These are phyloP conservation scores for Haemorhous mexicanus DNA, from an alignment of 2,113 vertebrate genomes.

Conservation along the genomic window DNA sequence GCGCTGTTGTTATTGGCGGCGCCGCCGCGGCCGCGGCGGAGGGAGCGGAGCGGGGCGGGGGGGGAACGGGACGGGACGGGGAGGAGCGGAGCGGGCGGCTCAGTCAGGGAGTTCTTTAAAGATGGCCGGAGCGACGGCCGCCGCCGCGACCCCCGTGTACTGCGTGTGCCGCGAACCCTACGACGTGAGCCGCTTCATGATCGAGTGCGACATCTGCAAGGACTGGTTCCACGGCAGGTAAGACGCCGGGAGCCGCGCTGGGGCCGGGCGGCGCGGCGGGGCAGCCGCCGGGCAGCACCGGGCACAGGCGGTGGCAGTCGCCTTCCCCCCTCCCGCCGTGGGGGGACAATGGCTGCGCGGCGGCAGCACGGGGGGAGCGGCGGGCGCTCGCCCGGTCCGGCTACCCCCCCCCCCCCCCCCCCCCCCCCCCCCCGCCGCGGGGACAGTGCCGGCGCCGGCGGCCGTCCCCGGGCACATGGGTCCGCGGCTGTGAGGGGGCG, in stretches of 20 bases:
- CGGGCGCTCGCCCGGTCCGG: not conserved
- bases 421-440: too few relatives aligned
- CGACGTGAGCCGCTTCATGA: slow-evolving; percentile 98
- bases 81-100: not conserved
- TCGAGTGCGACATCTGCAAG: slow-evolving; percentile 96
- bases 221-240: slow-evolving; percentile 99
- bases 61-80: not conserved
- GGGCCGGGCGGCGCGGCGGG: not conserved
- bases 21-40: too few relatives aligned
- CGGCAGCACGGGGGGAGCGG: not conserved
- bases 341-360: slow-evolving; percentile 22
- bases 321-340: not conserved
- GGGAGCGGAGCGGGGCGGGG: not conserved
- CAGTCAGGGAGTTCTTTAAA: slow-evolving; percentile 75
- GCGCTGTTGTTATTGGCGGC: too few relatives aligned
- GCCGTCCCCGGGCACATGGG: not conserved
- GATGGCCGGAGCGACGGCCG: slow-evolving; percentile 79
- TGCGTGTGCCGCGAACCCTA: slow-evolving; percentile 97
- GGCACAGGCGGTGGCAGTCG: not conserved
- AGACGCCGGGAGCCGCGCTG: not conserved
- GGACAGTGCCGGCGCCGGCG: not conserved
- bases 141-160: slow-evolving; percentile 83
- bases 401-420: not conserved
- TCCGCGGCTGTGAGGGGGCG: not conserved
- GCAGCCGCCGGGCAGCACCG: not conserved